Conservation (phyloP, 2,797 vertebrate species). For the Peromyscus melanophrys region DNA sequence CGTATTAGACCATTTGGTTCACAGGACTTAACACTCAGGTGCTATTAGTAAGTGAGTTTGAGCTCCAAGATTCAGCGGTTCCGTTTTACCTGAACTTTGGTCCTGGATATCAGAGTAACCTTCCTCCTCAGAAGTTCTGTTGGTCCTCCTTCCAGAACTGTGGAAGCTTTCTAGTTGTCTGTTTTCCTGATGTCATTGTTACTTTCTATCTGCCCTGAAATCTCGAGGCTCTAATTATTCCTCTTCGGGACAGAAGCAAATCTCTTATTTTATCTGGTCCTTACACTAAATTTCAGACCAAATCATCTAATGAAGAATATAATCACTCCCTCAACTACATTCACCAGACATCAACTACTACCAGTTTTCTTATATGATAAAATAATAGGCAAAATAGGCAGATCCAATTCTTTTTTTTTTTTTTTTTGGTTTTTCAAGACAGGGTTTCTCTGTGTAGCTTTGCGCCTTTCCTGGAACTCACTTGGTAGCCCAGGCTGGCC, state of each 20-base stretch:
- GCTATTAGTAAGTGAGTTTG: not conserved
- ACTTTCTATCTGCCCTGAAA: not conserved
- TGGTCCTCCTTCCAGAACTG: not conserved
- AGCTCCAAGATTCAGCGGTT: not conserved
- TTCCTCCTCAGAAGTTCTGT: slow-evolving; percentile 13
- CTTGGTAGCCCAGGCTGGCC: too few species aligned
- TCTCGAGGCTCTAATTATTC: not conserved
- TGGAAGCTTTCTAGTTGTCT: not conserved
- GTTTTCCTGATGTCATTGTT: not conserved
- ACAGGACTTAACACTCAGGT: not conserved
- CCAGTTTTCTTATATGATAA: not conserved
- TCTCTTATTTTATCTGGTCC: not conserved
- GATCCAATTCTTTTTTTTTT: not conserved
- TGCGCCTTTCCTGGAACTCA: too few species aligned
- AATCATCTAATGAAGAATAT: not conserved
- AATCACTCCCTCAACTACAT: not conserved
- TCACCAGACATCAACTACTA: not conserved
- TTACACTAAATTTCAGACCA: not conserved
- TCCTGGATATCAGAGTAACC: not conserved
- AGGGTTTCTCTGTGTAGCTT: too few species aligned
- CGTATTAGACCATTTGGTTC: not conserved
- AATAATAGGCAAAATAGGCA: not conserved
- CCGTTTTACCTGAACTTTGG: not conserved
- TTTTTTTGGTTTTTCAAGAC: too few species aligned
- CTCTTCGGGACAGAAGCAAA: not conserved